Base-by-base conservation (phyloP, 2,797 vertebrate species). In the Parambassis ranga region DNA sequence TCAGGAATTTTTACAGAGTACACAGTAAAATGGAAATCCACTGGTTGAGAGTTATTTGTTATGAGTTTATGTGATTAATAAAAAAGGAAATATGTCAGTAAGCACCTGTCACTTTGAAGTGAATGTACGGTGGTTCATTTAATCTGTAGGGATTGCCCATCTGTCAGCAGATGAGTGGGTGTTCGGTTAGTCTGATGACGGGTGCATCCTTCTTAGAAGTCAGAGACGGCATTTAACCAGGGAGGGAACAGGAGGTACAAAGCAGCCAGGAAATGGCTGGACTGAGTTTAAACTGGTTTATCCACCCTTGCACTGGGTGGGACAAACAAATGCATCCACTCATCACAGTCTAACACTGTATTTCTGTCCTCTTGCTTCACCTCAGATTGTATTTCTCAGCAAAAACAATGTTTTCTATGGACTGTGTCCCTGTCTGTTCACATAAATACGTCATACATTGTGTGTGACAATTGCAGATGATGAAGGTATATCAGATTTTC, bases 291-390 rank as follows among this genome's bases (percentile, higher is more conserved):
- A 51, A 37, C 35, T 28, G 28, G 27, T 57, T 65, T 43, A 23
- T 61, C 68, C 43, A 26, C 27, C 19, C 2, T 43, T 43, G 56
- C 24, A 38, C 16, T 13, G 27, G 23, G 22, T 1, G 41, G 56
- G 30, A 68, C 41, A 9, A 66, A 75, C 20, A 56, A 48, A 63
- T 15, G 15, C 11, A 33, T 67, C 59, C 37, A 51, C 50, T 51
- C 39, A 64, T n/a, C 23, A 24, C 23, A 26, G 35, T 14, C 3
- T 16, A 31, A 48, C 19, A 44, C 42, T 46, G 56, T 24, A 22
- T 59, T 67, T 30, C 39, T 57, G 24, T 70, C 22, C 51, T 42
- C 16, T 4, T 31, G 28, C 8, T 52, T 13, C 3, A 18, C 8
- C 41, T 4, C 2, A 1, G 28, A 30, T 24, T 65, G 56, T 42